A percentile compares a stretch with the other conserved stretches of the same genome.
Evolutionary conservation across 2,888 invertebrate species (phyloP).

Genomic region (Pristionchus fissidentatus): DNA sequence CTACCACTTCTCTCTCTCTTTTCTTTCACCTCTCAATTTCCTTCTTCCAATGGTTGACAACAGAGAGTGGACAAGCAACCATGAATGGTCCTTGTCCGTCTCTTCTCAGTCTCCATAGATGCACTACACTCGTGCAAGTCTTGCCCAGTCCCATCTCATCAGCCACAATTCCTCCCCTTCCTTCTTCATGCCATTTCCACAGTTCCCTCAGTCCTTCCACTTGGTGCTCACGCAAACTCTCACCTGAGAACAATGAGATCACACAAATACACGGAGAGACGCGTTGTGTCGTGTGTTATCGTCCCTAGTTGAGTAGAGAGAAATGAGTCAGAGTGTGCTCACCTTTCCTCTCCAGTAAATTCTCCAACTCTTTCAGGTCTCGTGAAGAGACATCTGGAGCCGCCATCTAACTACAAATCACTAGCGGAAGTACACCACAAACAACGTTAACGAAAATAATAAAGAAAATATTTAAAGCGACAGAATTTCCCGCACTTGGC

Average conservation of each 20-base stretch:
- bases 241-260: constrained; percentile 35
- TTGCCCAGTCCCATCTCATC: constrained; percentile 99
- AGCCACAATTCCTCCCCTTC: constrained; percentile 85
- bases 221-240: constrained; percentile 22
- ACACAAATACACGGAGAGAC: background rate
- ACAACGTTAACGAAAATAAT: background rate
- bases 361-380: background rate
- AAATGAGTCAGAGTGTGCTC: background rate
- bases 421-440: background rate
- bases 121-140: constrained; percentile 90
- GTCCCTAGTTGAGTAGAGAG: background rate
- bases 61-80: constrained; percentile 95
- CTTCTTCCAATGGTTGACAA: constrained; percentile 98
- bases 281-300: constrained; percentile 3
- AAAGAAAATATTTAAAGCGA: background rate
- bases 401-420: background rate
- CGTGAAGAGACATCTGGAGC: background rate
- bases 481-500: background rate
- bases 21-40: constrained; percentile 92
- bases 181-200: constrained; percentile 25
- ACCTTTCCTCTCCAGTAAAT: background rate
- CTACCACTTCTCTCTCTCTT: constrained; percentile 75
- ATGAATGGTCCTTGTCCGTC: constrained; percentile 88
- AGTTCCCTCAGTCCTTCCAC: constrained; percentile 17
- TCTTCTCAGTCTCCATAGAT: constrained; percentile 54